Base-by-base conservation (phyloP, 2,113 vertebrate species). In the Melanostigma gelatinosum region DNA sequence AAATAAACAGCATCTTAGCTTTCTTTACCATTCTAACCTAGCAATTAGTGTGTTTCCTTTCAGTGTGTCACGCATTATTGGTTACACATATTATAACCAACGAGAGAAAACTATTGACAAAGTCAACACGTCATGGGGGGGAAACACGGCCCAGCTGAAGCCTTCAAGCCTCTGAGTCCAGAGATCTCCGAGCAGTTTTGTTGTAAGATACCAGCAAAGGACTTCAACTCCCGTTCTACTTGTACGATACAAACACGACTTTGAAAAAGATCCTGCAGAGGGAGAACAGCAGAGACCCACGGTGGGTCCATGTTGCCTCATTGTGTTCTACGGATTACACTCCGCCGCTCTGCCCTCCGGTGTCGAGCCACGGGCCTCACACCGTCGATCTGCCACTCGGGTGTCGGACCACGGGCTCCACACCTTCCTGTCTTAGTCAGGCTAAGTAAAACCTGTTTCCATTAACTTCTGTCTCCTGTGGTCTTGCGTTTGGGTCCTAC, bases 231-330 rank as follows among this genome's bases (percentile, higher is more conserved):
- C 55, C 89, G 93, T 79, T 90, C 90, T 94, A 94, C 93, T 94
- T 94, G 94, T 85, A 76, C 84, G 82, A 84, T 93, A 89, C 93
- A 94, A 95, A 94, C 93, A 94, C 90, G 93, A 93, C 92, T 93
- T 93, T 85, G 86, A 95, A 92, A 93, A 95, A 94, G 91, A 91
- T 91, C 89, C 89, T 93, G 91, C 90, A 84, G 84, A 80, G 83
- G 83, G 88, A 85, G 81, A 91, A 87, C 75, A 88, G 89, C 89
- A 73, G 86, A 87, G 89, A n/a, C n/a, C 91, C 87, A 89, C 87
- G 83, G 84, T 88, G 91, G 80, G 61, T 88, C 88, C 78, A 88
- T 85, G 90, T 93, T 95, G 92, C 90, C 91, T 94, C 92, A 93
- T n/a, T n/a, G n/a, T n/a, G n/a, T n/a, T n/a, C n/a, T n/a, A n/a